These are phyloP conservation scores for Drosophila kikkawai DNA, from an alignment of 1,140 invertebrate species.

Conservation along the genomic window DNA sequence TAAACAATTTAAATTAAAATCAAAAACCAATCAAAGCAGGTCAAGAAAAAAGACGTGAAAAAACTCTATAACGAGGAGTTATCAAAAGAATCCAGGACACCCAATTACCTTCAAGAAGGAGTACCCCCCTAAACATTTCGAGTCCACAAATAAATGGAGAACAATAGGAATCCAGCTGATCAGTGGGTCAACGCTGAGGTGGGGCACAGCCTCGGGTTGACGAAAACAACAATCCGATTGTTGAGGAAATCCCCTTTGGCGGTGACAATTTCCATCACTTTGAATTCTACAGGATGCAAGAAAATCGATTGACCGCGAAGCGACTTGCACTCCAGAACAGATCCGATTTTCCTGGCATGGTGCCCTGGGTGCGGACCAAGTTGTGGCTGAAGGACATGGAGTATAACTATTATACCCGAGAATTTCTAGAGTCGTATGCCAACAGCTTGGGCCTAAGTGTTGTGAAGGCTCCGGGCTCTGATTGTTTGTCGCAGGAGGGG, in stretches of 20 bases:
- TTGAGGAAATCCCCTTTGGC: too few relatives aligned
- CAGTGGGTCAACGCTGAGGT: rapidly evolving
- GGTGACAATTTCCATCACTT: neutral
- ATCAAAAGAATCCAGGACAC: neutral
- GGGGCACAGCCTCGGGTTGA: too few relatives aligned
- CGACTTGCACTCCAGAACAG: neutral
- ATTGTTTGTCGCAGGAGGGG: neutral
- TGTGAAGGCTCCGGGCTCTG: neutral
- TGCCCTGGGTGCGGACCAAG: neutral
- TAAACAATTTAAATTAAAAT: neutral
- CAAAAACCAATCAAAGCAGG: neutral
- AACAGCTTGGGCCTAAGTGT: neutral
- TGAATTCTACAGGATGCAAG: neutral
- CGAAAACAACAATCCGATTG: neutral
- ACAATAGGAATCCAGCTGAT: neutral
- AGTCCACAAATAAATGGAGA: neutral
- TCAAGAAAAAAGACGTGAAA: neutral
- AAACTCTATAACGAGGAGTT: neutral
- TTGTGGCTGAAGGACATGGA: neutral
- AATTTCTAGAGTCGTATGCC: neutral
- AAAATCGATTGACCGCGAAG: neutral
- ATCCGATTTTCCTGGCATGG: neutral
- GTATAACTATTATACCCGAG: neutral
- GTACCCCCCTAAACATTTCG: neutral
- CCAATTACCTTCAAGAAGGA: neutral